phyloP scores from a whole-genome alignment of 2,797 vertebrate genomes.

The Microchirus variegatus region DNA sequence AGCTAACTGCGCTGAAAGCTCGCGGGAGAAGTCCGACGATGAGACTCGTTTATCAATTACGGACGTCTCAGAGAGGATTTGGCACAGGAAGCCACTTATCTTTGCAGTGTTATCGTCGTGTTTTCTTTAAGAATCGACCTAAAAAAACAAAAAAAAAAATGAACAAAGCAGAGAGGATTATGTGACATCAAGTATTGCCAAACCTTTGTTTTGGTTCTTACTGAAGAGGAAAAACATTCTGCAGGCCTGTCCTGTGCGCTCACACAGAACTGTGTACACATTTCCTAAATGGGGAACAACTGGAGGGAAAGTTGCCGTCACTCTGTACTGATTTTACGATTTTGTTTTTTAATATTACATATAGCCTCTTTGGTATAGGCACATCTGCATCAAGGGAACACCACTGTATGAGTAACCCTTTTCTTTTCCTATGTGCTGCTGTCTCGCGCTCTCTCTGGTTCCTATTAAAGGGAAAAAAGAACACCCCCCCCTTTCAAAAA shows the following conservation, averaged over 20 bases:
- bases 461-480: constrained; percentile 40
- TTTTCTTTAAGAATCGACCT: background rate
- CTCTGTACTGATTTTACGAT: constrained; percentile 48
- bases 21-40: constrained; percentile 37
- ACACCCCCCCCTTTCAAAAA: constrained; percentile 15
- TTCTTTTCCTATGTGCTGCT: constrained; percentile 67
- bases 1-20: constrained; percentile 28
- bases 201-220: constrained; percentile 19
- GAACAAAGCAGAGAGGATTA: constrained; percentile 7
- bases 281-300: constrained; percentile 35
- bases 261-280: constrained; percentile 20
- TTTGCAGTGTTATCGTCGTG: constrained; percentile 34
- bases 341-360: constrained; percentile 65
- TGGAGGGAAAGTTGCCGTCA: constrained; percentile 55
- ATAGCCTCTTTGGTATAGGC: constrained; percentile 92
- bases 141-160: constrained; percentile 8
- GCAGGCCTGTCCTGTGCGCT: constrained; percentile 21
- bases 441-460: constrained; percentile 51
- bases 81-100: constrained; percentile 39
- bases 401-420: constrained; percentile 51
- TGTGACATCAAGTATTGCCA: constrained; percentile 13
- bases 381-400: constrained; percentile 76
- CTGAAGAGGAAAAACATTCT: constrained; percentile 24
- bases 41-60: constrained; percentile 69
- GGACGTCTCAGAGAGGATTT: constrained; percentile 48